These are phyloP conservation scores for Lysiphlebus fabarum DNA, from an alignment of 1,140 invertebrate genomes.

Conservation along the genomic window DNA sequence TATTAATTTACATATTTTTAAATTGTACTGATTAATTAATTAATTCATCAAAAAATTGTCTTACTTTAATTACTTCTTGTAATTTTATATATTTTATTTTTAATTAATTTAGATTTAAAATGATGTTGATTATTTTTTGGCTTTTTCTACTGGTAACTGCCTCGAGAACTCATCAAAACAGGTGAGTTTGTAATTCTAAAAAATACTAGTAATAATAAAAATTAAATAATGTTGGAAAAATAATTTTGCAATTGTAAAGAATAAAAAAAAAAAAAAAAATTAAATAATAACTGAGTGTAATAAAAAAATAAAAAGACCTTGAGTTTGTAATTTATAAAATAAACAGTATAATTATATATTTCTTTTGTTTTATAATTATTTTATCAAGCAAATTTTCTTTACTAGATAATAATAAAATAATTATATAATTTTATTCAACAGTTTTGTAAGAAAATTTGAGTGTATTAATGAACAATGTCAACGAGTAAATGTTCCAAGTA, in stretches of 20 bases:
- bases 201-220: not conserved
- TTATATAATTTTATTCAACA: constrained; percentile 18
- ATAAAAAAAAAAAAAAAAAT: no score
- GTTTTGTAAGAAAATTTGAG: constrained; percentile 37
- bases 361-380: not conserved
- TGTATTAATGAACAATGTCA: constrained; percentile 40
- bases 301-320: not conserved
- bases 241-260: not conserved
- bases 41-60: no score
- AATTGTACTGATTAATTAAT: no score
- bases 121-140: constrained; percentile 12
- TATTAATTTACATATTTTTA: no score
- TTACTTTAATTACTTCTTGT: no score
- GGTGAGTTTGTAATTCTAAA: not conserved
- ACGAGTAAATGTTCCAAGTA: constrained; percentile 21
- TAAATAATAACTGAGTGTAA: not conserved
- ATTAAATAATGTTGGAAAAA: not conserved
- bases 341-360: not conserved
- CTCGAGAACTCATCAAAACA: constrained; percentile 6
- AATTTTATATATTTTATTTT: no score
- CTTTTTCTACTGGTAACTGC: not conserved
- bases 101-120: constrained; percentile 5
- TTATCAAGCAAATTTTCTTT: not conserved
- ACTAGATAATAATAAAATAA: not conserved
- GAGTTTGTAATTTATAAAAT: not conserved